A percentile compares a stretch with the other conserved stretches of the same genome.
phyloP scores from a whole-genome alignment of 2,888 invertebrate genomes.

The Tillus elongatus region DNA sequence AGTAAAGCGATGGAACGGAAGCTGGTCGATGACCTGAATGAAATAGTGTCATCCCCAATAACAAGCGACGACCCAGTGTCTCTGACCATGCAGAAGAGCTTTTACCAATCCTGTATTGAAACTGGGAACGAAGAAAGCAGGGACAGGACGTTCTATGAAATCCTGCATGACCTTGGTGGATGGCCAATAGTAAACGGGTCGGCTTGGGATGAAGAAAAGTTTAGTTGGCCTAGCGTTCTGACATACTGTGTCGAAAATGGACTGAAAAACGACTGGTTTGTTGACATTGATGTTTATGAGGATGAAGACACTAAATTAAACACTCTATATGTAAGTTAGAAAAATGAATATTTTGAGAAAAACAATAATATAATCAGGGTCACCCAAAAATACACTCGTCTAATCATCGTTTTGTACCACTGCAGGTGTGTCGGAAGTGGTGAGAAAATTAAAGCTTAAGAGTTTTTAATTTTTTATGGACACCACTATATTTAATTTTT shows the following conservation, averaged over 20 bases:
- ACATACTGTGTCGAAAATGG: constrained; percentile 10
- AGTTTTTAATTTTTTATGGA: no score
- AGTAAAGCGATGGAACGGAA: constrained; percentile 46
- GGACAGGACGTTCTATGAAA: constrained; percentile 4
- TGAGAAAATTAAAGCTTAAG: no score
- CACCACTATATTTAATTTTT: no score
- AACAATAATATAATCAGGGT: no score
- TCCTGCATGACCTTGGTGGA: no score
- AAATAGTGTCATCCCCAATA: constrained; percentile 37
- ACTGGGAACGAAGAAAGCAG: constrained; percentile 10
- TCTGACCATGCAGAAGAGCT: constrained; percentile 39
- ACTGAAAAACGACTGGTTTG: constrained; percentile 14
- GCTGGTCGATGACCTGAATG: background rate
- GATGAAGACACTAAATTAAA: constrained; percentile 12
- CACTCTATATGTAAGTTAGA: background rate
- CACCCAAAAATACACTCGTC: no score
- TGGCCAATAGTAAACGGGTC: constrained; percentile 15
- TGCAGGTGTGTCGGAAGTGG: no score
- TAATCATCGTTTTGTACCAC: no score
- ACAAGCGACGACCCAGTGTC: constrained; percentile 35
- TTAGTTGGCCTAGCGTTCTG: constrained; percentile 14
- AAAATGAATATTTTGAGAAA: no score
- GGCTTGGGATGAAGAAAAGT: constrained; percentile 11
- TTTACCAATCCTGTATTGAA: constrained; percentile 44
- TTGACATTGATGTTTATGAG: constrained; percentile 11